Evolutionary conservation across 2,113 vertebrate genomes (phyloP).

Genomic region (Lasiurus cinereus): DNA sequence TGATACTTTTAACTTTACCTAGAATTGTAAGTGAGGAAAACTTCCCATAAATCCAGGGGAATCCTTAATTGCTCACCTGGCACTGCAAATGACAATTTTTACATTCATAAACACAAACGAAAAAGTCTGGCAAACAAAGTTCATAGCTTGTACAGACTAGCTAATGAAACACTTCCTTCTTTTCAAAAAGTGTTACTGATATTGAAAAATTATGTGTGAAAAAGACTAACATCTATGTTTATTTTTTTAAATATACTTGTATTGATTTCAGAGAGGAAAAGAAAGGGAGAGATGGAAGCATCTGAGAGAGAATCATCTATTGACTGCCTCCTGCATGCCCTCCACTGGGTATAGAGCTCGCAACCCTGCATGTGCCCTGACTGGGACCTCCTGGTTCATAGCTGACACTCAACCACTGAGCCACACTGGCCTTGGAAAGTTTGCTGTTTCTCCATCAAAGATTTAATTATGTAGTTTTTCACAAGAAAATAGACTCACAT

Average conservation of each 20-base stretch:
- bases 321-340: too few species aligned
- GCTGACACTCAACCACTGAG: too few species aligned
- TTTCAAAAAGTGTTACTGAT: constrained; percentile 18
- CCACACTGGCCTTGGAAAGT: too few species aligned
- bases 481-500: constrained; percentile 61
- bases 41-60: constrained; percentile 9
- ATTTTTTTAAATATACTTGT: too few species aligned
- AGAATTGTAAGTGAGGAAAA: constrained; percentile 18
- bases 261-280: too few species aligned
- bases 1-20: neutral
- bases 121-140: neutral
- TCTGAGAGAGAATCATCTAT: too few species aligned
- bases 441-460: too few species aligned
- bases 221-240: neutral
- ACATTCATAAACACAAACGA: neutral
- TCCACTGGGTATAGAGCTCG: too few species aligned
- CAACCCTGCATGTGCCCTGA: too few species aligned
- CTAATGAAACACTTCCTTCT: neutral
- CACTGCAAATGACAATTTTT: neutral
- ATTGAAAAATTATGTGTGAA: neutral
- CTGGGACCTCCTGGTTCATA: too few species aligned
- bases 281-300: too few species aligned
- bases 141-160: neutral
- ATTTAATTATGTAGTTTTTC: neutral
- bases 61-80: neutral